Evolutionary conservation across 2,113 vertebrate genomes (phyloP).

Genomic region (Dicaeum eximium): DNA sequence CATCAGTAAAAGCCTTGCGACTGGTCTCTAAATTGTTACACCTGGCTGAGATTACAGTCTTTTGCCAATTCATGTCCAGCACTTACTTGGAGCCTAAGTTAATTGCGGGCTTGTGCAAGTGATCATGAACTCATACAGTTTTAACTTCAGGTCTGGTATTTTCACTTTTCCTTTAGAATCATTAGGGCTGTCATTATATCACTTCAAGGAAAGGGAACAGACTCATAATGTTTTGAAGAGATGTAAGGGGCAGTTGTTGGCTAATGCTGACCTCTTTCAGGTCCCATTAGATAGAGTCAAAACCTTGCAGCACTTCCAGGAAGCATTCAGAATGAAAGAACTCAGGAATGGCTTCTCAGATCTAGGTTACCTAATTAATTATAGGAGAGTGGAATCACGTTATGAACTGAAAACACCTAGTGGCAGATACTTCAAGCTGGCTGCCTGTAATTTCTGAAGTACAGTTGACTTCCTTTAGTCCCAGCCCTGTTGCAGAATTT

Average conservation of each 20-base stretch:
- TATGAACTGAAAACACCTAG: slow-evolving; percentile 29
- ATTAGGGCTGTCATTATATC: not conserved
- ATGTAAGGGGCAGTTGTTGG: not conserved
- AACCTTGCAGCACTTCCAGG: not conserved
- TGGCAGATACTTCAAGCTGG: slow-evolving; percentile 14
- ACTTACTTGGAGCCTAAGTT: not conserved
- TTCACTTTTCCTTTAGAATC: not conserved
- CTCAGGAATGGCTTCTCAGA: not conserved
- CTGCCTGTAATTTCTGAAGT: slow-evolving; percentile 30
- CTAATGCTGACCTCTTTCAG: slow-evolving; percentile 2
- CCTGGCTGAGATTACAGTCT: not conserved
- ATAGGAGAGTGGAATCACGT: slow-evolving; percentile 10
- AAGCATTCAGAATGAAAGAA: not conserved
- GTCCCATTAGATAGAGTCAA: slow-evolving; percentile 20
- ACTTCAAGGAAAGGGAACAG: not conserved
- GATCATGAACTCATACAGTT: not conserved
- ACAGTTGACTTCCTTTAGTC: slow-evolving; percentile 15
- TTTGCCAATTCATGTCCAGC: not conserved
- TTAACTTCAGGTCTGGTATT: not conserved
- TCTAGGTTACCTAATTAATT: slow-evolving; percentile 49
- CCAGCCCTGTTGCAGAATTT: not conserved
- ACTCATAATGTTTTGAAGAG: not conserved
- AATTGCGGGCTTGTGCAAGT: not conserved
- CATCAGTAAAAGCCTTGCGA: not conserved
- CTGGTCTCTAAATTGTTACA: not conserved